Percentiles rank a stretch among this genome's conserved stretches.
Evolutionary conservation across 2,888 invertebrate genomes (phyloP).

Genomic region (Drosophila lutescens): DNA sequence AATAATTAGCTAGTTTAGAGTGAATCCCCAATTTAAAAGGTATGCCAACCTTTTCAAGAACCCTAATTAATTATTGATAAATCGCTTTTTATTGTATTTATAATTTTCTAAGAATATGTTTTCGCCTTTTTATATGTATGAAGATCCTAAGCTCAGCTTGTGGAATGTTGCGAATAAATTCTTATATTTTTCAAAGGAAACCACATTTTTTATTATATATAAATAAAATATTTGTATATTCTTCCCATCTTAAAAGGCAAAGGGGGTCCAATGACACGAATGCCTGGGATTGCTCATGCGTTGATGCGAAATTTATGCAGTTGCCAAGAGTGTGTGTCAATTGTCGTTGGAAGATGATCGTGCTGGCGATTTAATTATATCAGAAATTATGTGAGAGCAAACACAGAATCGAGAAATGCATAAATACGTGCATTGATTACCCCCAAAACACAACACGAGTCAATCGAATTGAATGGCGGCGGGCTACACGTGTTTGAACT

Average conservation of each 20-base stretch:
- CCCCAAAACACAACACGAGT: conserved; percentile 10
- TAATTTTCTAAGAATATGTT: neutral
- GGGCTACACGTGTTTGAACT: conserved; percentile 34
- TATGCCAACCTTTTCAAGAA: neutral
- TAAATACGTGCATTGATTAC: conserved; percentile 28
- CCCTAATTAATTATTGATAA: neutral
- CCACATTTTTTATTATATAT: neutral
- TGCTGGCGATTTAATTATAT: conserved; percentile 54
- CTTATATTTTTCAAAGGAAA: neutral
- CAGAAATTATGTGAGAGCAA: conserved; percentile 55
- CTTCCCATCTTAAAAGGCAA: conserved; percentile 15
- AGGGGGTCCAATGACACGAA: conserved; percentile 45
- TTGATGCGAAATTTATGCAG: conserved; percentile 53
- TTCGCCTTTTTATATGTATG: neutral
- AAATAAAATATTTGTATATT: neutral
- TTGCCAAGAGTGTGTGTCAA: conserved; percentile 45
- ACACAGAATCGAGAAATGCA: conserved; percentile 48
- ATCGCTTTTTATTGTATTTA: neutral
- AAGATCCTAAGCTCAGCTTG: too few relatives aligned
- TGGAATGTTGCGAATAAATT: neutral
- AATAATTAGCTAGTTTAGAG: neutral
- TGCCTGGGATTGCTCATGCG: conserved; percentile 9
- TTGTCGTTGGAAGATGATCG: conserved; percentile 18
- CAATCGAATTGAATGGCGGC: neutral
- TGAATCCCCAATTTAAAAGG: neutral